Base-by-base conservation (phyloP, 92 coral and sea anemone genomes). In the Desmophyllum pertusum region DNA sequence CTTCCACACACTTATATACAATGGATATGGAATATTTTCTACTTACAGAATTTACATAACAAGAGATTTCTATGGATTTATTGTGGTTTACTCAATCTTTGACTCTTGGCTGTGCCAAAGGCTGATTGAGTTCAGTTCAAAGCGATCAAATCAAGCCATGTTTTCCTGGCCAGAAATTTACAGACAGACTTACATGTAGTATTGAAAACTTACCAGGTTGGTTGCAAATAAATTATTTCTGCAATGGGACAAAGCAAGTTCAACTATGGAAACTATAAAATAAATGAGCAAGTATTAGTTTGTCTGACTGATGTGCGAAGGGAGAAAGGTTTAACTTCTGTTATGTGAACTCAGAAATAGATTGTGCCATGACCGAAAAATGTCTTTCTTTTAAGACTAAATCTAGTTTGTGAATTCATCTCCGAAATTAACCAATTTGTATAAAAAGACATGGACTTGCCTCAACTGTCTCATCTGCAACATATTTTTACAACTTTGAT, bases 1-100 rank as follows among this genome's bases (percentile, higher is more conserved):
- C 79, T 75, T 75, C 29, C 51, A 72, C 38, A 40, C n/a, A 38
- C 50, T 43, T 59, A 29, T 59, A 27, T 27, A 19, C 65, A 18
- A 61, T 43, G 21, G 27, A 5, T 15, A 75, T 18, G 42, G 30
- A 75, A 51, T 75, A 75, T 75, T 75, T 75, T 75, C 79, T 51
- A 30, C 43, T 51, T 31, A 9, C 7, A 23, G 11, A 5, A 46
- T 30, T 31, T 74, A 74, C n/a, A 31, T 43, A 46, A 46, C 27
- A 57, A 3, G 78, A 15, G 8, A 10, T 51, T 35, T 33, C 57
- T 41, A 27, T 31, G 50, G 27, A 72, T 42, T 8, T 43, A 27
- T 3, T 14, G 30, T 72, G 13, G 29, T 31, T 45, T 13, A 8
- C 18, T 33, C 6, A 10, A n/a, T 30, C 23, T 10, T 40, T n/a